phyloP scores from a whole-genome alignment of 2,888 invertebrate genomes.

The Ashinkailepas kermadecensis region DNA sequence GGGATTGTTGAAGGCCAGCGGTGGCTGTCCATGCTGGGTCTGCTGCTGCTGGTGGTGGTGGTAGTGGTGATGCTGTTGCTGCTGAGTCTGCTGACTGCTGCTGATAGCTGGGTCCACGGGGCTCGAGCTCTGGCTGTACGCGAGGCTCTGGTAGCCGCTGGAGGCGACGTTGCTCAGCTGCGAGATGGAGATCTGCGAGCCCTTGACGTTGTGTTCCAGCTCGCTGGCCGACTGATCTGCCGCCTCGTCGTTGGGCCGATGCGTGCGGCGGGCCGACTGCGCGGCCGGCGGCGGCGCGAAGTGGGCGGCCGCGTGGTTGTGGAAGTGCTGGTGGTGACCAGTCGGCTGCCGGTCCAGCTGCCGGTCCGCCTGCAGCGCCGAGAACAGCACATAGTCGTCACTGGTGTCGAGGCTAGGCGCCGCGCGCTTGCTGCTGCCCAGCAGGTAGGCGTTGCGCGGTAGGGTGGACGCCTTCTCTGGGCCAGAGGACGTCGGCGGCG shows the following conservation, averaged over 20 bases:
- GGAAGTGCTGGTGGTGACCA: slow-evolving; percentile 5
- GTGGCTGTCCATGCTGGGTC: slow-evolving; percentile 17
- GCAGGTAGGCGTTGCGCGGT: slow-evolving; percentile 58
- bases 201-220: slow-evolving; percentile 52
- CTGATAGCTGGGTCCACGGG: slow-evolving; percentile 55
- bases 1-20: slow-evolving; percentile 34
- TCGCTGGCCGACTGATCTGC: slow-evolving; percentile 46
- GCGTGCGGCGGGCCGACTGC: slow-evolving; percentile 48
- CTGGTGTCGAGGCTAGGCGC: slow-evolving; percentile 37
- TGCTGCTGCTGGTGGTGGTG: slow-evolving; percentile 13
- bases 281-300: slow-evolving; percentile 42
- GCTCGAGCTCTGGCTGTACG: slow-evolving; percentile 78
- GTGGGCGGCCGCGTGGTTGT: background rate
- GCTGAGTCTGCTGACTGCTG: slow-evolving; percentile 27
- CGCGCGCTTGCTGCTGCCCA: slow-evolving; percentile 36
- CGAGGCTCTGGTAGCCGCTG: slow-evolving; percentile 82
- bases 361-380: slow-evolving; percentile 35
- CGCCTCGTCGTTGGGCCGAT: slow-evolving; percentile 55
- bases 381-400: slow-evolving; percentile 40
- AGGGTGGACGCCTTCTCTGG: slow-evolving; percentile 56
- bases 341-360: background rate
- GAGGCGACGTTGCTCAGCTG: slow-evolving; percentile 69
- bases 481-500: slow-evolving; percentile 24
- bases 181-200: slow-evolving; percentile 71
- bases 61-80: slow-evolving; percentile 27